Percentiles rank a stretch among this genome's conserved stretches.
These are phyloP conservation scores for Drosophila mojavensis DNA, from an alignment of 1,140 invertebrate species.

Conservation along the genomic window DNA sequence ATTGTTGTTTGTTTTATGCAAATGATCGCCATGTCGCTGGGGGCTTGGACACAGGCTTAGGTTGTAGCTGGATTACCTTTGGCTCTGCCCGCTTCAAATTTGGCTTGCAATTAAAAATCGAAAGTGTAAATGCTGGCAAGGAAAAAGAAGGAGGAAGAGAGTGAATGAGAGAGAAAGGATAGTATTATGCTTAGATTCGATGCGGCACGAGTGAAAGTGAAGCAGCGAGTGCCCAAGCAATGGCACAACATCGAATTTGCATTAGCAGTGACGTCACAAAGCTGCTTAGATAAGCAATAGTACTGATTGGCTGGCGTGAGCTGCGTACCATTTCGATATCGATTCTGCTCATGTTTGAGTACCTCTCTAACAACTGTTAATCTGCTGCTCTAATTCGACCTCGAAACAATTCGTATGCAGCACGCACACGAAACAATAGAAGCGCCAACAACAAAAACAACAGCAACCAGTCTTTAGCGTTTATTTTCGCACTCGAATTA, in stretches of 20 bases:
- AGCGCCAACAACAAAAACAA: background rate
- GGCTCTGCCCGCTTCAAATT: slow-evolving; percentile 45
- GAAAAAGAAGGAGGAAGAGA: background rate
- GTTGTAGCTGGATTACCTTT: slow-evolving; percentile 25
- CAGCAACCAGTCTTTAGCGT: background rate
- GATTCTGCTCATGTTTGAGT: background rate
- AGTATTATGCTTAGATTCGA: slow-evolving; percentile 34
- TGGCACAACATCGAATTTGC: background rate
- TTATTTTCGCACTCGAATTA: background rate
- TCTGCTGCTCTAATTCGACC: too few relatives aligned
- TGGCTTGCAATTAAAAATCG: slow-evolving; percentile 69
- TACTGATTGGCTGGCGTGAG: background rate
- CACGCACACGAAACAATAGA: background rate
- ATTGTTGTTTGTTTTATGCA: slow-evolving; percentile 81
- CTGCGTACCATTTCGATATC: background rate
- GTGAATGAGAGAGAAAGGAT: background rate
- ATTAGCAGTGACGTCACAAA: slow-evolving; percentile 5
- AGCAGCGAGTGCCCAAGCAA: slow-evolving; percentile 3
- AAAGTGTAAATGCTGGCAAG: slow-evolving; percentile 60
- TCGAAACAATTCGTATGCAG: too few relatives aligned
- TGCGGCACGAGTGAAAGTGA: slow-evolving; percentile 37
- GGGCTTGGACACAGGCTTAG: slow-evolving; percentile 38
- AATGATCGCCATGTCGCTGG: slow-evolving; percentile 63
- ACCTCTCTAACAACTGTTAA: background rate
- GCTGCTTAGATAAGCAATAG: background rate